Conservation (phyloP, 2,113 vertebrate species). For the Pseudorhombus dupliciocellatus region DNA sequence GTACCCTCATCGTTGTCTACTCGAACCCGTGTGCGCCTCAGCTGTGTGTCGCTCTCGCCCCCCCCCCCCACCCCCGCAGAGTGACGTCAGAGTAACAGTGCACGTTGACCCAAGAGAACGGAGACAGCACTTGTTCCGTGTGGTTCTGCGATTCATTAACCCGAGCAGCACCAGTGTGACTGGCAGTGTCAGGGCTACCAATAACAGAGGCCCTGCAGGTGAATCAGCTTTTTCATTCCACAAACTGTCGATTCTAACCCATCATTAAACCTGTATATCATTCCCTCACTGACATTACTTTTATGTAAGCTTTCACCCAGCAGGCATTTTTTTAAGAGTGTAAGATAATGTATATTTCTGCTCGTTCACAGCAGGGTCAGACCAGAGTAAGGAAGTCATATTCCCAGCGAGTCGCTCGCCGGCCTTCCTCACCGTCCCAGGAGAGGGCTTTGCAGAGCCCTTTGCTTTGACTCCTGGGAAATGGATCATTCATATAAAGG, state of each 20-base stretch:
- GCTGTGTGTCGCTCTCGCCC: conserved; percentile 68
- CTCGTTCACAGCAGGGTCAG: conserved; percentile 72
- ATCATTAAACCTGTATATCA: not conserved
- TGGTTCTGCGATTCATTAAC: conserved; percentile 91
- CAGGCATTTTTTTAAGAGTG: not conserved
- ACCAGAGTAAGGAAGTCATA: conserved; percentile 86
- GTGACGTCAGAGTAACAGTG: conserved; percentile 89
- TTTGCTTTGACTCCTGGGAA: conserved; percentile 86
- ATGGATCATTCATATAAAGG: conserved; percentile 87
- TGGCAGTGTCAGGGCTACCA: conserved; percentile 83
- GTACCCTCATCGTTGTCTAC: conserved; percentile 3
- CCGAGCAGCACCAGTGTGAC: conserved; percentile 76
- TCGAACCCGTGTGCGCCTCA: conserved; percentile 37
- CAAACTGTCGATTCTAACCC: conserved; percentile 29
- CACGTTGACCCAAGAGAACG: conserved; percentile 86
- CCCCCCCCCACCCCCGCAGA: conserved; percentile 84
- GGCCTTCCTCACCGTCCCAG: conserved; percentile 89
- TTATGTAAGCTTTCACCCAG: not conserved
- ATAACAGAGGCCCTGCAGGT: conserved; percentile 82
- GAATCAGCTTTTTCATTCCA: conserved; percentile 40
- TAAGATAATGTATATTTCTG: conserved; percentile 13
- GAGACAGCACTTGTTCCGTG: conserved; percentile 78
- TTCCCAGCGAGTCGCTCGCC: conserved; percentile 87
- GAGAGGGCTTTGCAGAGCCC: conserved; percentile 84
- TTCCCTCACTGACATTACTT: not conserved